Conservation (phyloP, 2,113 vertebrate genomes). For the Hystrix brachyura region DNA sequence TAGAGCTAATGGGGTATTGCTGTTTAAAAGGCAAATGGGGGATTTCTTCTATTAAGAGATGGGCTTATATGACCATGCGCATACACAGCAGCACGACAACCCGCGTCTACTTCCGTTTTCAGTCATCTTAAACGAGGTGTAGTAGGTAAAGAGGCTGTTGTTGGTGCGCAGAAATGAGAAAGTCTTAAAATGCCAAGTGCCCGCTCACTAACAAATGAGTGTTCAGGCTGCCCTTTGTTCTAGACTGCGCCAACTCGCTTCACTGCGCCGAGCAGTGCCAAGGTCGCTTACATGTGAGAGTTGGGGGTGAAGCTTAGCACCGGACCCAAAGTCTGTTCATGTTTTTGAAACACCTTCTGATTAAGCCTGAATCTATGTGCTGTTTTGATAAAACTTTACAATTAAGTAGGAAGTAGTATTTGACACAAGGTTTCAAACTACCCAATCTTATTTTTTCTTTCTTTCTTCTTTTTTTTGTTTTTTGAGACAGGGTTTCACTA, state of each 20-base stretch:
- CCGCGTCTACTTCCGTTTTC: slow-evolving; percentile 35
- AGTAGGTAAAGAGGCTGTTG: slow-evolving; percentile 31
- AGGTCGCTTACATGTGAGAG: not conserved
- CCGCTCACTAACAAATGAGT: not conserved
- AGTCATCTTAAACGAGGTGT: not conserved
- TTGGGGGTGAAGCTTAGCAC: not conserved
- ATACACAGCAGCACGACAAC: not conserved
- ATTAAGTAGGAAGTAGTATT: not conserved
- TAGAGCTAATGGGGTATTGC: not conserved
- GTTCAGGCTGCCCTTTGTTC: not conserved
- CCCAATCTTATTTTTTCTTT: not conserved
- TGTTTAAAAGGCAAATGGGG: not conserved
- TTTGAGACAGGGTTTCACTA: not conserved
- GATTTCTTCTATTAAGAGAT: not conserved
- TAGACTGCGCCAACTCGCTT: not conserved
- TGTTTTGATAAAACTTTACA: slow-evolving; percentile 22
- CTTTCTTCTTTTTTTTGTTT: not conserved
- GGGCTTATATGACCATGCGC: not conserved
- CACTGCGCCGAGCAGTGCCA: not conserved
- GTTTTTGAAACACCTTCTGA: not conserved
- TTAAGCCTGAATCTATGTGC: not conserved
- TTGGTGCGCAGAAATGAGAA: slow-evolving; percentile 11
- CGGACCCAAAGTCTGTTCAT: slow-evolving; percentile 2
- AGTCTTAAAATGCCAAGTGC: not conserved
- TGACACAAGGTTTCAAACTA: slow-evolving; percentile 11